These are phyloP conservation scores for Tridacna gigas DNA, from an alignment of 2,888 invertebrate species.

Conservation along the genomic window DNA sequence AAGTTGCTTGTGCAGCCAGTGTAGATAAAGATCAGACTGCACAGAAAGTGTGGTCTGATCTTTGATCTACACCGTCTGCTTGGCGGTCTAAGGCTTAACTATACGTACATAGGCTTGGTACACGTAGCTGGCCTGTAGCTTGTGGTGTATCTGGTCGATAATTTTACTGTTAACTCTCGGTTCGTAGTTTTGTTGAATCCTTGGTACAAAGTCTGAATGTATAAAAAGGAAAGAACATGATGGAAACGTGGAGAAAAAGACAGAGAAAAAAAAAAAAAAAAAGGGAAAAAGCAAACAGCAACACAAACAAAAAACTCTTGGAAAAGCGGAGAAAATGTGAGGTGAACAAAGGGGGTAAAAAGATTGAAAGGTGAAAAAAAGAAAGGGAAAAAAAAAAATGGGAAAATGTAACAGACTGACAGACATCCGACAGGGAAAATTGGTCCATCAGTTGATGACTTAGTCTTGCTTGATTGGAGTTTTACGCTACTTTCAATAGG, in stretches of 20 bases:
- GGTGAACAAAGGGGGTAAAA: not conserved
- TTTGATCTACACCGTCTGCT: too few species aligned
- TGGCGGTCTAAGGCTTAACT: too few species aligned
- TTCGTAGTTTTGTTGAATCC: conserved; percentile 39
- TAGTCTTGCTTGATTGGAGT: too few species aligned
- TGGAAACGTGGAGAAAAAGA: not conserved
- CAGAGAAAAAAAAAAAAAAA: not conserved
- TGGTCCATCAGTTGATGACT: too few species aligned
- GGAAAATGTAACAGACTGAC: too few species aligned
- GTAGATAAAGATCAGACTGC: too few species aligned
- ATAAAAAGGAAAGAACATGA: not conserved
- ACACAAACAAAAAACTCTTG: not conserved
- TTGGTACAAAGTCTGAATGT: conserved; percentile 24
- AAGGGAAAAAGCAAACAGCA: not conserved
- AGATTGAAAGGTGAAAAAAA: too few species aligned
- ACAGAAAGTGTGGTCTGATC: too few species aligned
- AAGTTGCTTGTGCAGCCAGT: too few species aligned
- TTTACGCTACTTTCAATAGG: too few species aligned
- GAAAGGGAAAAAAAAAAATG: too few species aligned
- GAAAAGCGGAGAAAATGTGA: not conserved
- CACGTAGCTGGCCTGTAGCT: conserved; percentile 77
- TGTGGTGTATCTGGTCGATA: conserved; percentile 68
- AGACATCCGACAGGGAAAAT: too few species aligned
- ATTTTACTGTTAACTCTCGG: conserved; percentile 86
- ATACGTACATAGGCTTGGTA: conserved; percentile 79